A percentile compares a stretch with the other conserved stretches of the same genome.
phyloP scores from a whole-genome alignment of 2,797 vertebrate species.

The Ctenochaetus hawaiiensis region DNA sequence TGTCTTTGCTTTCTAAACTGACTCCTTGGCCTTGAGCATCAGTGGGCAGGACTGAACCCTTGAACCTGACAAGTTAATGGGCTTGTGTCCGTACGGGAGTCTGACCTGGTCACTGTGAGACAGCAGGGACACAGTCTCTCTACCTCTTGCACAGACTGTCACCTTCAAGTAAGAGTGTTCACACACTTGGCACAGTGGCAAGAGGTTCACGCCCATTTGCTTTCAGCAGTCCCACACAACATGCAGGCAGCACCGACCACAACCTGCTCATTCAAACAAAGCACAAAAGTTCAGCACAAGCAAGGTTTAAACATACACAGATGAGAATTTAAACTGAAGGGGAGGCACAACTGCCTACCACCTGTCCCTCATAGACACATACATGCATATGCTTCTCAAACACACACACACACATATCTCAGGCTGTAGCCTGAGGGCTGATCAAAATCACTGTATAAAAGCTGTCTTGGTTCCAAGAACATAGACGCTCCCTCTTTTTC shows the following conservation, averaged over 20 bases:
- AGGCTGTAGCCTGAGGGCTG: slow-evolving; percentile 50
- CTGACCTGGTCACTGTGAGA: slow-evolving; percentile 42
- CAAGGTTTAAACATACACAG: not conserved
- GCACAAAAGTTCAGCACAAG: not conserved
- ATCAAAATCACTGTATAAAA: slow-evolving; percentile 68
- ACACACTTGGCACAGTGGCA: slow-evolving; percentile 6
- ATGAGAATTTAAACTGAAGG: slow-evolving; percentile 15
- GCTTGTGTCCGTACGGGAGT: slow-evolving; percentile 21
- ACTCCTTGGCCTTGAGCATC: slow-evolving; percentile 34
- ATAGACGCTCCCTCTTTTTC: slow-evolving; percentile 17
- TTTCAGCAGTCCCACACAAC: not conserved
- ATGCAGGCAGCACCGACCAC: not conserved
- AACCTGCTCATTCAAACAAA: not conserved
- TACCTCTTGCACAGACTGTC: slow-evolving; percentile 25
- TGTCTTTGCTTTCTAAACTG: slow-evolving; percentile 19
- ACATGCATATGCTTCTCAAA: not conserved
- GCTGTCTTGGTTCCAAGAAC: slow-evolving; percentile 66
- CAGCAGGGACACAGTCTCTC: slow-evolving; percentile 13
- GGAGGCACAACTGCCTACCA: slow-evolving; percentile 22
- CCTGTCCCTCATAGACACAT: slow-evolving; percentile 10
- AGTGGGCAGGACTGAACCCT: slow-evolving; percentile 42
- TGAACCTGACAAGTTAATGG: slow-evolving; percentile 46
- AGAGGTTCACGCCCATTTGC: not conserved
- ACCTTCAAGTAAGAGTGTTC: slow-evolving; percentile 42
- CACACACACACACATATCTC: slow-evolving; percentile 15